These are phyloP conservation scores for Lampropteryx suffumata DNA, from an alignment of 2,888 invertebrate species.

Conservation along the genomic window DNA sequence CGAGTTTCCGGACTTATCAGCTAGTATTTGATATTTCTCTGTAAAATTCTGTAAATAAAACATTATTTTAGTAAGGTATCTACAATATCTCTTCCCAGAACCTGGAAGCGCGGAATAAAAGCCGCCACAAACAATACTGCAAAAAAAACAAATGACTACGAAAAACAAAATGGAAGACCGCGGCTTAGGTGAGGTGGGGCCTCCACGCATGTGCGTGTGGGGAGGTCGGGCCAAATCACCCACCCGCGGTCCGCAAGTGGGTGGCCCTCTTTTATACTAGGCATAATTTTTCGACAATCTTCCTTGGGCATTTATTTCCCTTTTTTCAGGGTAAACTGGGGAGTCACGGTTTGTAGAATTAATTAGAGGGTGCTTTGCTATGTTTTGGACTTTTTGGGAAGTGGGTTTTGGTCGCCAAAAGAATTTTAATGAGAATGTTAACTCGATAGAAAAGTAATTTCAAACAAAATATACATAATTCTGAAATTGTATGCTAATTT, in stretches of 20 bases:
- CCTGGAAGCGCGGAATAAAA: conserved; percentile 34
- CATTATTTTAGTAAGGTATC: too few relatives aligned
- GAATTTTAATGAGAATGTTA: conserved; percentile 55
- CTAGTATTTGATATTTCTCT: too few relatives aligned
- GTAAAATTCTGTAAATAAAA: too few relatives aligned
- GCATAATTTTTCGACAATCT: conserved; percentile 49
- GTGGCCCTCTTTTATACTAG: conserved; percentile 51
- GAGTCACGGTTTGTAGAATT: conserved; percentile 63
- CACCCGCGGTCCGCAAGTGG: conserved; percentile 37
- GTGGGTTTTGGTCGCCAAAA: conserved; percentile 50
- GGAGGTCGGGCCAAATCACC: conserved; percentile 30
- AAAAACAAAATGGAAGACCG: conserved; percentile 78
- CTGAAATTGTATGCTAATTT: too few relatives aligned
- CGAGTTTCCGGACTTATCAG: too few relatives aligned
- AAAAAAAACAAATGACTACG: conserved; percentile 39
- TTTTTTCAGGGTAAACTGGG: conserved; percentile 39
- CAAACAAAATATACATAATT: background rate
- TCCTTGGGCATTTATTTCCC: conserved; percentile 49
- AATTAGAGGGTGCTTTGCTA: conserved; percentile 60
- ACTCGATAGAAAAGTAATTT: conserved; percentile 1
- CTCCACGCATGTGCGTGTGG: conserved; percentile 76
- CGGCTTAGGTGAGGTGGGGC: conserved; percentile 64
- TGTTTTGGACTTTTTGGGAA: conserved; percentile 36
- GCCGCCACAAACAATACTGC: conserved; percentile 23
- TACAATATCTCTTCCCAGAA: too few relatives aligned